Evolutionary conservation across 1,140 invertebrate genomes (phyloP).

Genomic region (Thalassaphorura encarpata): DNA sequence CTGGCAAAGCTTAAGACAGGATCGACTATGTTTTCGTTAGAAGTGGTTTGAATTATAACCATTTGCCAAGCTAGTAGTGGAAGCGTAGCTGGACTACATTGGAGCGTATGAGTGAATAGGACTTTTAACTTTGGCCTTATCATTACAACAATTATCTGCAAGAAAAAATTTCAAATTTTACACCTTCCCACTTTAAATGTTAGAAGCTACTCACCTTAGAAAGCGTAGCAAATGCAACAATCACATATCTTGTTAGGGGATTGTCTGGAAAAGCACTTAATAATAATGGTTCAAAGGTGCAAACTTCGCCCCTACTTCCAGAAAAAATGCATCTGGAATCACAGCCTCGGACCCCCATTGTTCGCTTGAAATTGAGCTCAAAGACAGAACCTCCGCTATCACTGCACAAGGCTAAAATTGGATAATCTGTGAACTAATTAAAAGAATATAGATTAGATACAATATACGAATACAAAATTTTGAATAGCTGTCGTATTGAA

Average conservation of each 20-base stretch:
- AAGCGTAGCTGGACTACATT: constrained; percentile 49
- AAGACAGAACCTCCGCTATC: constrained; percentile 98
- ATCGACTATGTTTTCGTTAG: constrained; percentile 58
- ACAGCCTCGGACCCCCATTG: constrained; percentile 76
- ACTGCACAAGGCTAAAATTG: constrained; percentile 67
- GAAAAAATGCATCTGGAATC: constrained; percentile 84
- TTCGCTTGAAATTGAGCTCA: constrained; percentile 79
- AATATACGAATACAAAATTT: background rate
- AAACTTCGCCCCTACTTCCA: constrained; percentile 63
- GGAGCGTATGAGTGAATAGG: constrained; percentile 52
- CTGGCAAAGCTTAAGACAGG: constrained; percentile 77
- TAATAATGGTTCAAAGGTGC: constrained; percentile 71
- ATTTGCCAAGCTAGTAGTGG: constrained; percentile 89
- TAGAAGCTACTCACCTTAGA: constrained; percentile 53
- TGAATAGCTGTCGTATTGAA: background rate
- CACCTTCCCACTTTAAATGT: background rate
- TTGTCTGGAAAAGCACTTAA: constrained; percentile 56
- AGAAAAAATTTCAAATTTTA: constrained; percentile 10
- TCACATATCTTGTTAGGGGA: constrained; percentile 59
- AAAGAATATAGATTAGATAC: background rate
- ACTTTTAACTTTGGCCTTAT: constrained; percentile 62
- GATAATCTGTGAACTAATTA: constrained; percentile 59
- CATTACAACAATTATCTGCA: constrained; percentile 71
- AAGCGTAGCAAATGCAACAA: constrained; percentile 85
- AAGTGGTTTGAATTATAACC: constrained; percentile 67